Evolutionary conservation across 2,888 invertebrate genomes (phyloP), one percentile per base, ranked within the genome.

Genomic region (Automeris io): DNA sequence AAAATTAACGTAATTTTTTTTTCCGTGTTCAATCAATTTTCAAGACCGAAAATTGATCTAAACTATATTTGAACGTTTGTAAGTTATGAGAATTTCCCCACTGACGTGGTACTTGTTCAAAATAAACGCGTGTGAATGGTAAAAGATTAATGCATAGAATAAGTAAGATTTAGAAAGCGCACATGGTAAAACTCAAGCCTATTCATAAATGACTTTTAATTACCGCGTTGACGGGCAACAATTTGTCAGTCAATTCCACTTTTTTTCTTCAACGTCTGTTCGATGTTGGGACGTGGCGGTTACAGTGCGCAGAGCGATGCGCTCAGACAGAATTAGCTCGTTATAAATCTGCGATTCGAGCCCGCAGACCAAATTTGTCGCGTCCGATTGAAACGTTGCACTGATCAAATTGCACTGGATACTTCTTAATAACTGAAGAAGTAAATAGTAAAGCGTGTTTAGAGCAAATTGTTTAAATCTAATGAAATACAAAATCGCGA

Each of bases 241-340:
- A 29, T 29, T 29, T 29, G 16, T 29, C 29, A 29, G 29, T 29
- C 29, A n/a, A 29, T 29, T 29, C n/a, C 3, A 39, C 35, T 42
- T 39, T 29, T 40, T 45, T 42, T 29, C 12, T 16, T 7, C 29
- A 8, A n/a, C 29, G 29, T 3, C 16, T 8, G 29, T 29, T 29
- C 29, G 16, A 29, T 16, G 26, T 13, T 29, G 13, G 26, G 16
- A 16, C 29, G 29, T 16, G 16, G n/a, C 16, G 8, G 29, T 61
- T 54, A 63, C 57, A 61, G 51, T 50, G 46, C 40, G 40, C 59
- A 56, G 57, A 47, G 41, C 49, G 37, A 36, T 40, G 43, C 34
- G 42, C 40, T 42, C 49, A 43, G 54, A 65, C 64, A 51, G 61
- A 70, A 63, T 62, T 69, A 64, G 57, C 43, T 43, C 48, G 57